Base-by-base conservation (phyloP, 2,113 vertebrate species). In the Nesogale talazaci region DNA sequence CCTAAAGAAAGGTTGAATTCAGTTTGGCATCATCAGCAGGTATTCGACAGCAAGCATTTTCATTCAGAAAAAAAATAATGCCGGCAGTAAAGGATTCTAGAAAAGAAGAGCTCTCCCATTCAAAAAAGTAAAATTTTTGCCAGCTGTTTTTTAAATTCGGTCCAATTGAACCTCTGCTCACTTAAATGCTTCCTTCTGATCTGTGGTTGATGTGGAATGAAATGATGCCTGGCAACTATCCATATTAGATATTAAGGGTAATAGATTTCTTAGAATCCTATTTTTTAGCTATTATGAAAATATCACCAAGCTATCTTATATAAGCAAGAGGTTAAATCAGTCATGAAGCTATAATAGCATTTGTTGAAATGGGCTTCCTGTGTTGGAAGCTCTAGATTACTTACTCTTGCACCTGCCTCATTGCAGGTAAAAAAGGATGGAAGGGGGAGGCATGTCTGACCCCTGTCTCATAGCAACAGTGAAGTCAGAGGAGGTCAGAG, bases 271-370 rank as follows among this genome's bases (percentile, higher is more conserved):
- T 78, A 97, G 89, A 84, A 95, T 88, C 4, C 3, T 95, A 12
- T 91, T 95, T 76, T 82, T 93, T 91, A 92, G 72, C 0, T 20
- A 22, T 93, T 95, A 95, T 88, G 85, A 97, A 96, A 95, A 94
- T 94, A 95, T 78, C 29, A 93, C 76, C 94, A 15, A 40, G 92
- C 40, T 91, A 1, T 88, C 2, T 93, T 25, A 8, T 95, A 61
- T 94, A 70, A 97, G 69, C 75, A 86, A 85, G 87, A 92, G 29
- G 86, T 89, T 95, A 97, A 96, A 96, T 95, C 90, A 97, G 25
- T 56, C 92, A 72, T 75, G 87, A 97, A 92, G 20, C 85, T 76
- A 95, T 95, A 78, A 67, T 59, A 95, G 31, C 36, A 75, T 46
- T 52, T 92, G 65, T 22, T 93, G 79, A 96, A 96, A 91, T 22